Percentiles rank a stretch among this genome's conserved stretches.
These are phyloP conservation scores for Bombus pyrosoma DNA, from an alignment of 1,140 invertebrate genomes.

Conservation along the genomic window DNA sequence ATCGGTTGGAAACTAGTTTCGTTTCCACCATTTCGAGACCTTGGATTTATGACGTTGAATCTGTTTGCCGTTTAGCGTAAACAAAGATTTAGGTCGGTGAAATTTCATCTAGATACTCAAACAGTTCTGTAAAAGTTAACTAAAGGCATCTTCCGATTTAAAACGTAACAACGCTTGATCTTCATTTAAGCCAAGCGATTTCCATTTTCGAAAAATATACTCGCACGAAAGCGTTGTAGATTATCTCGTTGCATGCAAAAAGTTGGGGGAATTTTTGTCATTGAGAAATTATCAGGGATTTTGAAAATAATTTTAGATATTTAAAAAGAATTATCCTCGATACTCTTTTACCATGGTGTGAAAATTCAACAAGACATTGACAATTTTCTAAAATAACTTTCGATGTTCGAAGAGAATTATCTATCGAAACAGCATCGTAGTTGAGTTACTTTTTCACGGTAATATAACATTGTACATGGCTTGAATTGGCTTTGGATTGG, in stretches of 20 bases:
- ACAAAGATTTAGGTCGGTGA: background rate
- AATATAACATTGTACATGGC: background rate
- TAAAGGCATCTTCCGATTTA: background rate
- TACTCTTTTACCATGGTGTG: background rate
- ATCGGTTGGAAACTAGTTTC: conserved; percentile 20
- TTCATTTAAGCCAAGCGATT: background rate
- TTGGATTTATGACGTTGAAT: conserved; percentile 4
- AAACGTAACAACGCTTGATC: background rate
- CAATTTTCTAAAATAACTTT: background rate
- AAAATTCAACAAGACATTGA: background rate
- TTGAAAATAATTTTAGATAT: no score
- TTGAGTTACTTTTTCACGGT: background rate
- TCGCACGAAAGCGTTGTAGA: no score
- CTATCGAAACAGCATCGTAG: background rate
- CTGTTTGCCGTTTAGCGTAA: background rate
- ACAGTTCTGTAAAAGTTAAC: background rate
- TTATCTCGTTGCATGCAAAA: background rate
- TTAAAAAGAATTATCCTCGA: no score
- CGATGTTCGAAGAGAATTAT: background rate
- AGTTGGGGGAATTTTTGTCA: background rate
- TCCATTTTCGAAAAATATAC: no score
- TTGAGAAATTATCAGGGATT: background rate
- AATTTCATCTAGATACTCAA: background rate
- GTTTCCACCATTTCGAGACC: background rate
- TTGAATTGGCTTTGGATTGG: background rate